A percentile compares a stretch with the other conserved stretches of the same genome.
Conservation (phyloP, 2,797 vertebrate species). For the Borostomias antarcticus region DNA sequence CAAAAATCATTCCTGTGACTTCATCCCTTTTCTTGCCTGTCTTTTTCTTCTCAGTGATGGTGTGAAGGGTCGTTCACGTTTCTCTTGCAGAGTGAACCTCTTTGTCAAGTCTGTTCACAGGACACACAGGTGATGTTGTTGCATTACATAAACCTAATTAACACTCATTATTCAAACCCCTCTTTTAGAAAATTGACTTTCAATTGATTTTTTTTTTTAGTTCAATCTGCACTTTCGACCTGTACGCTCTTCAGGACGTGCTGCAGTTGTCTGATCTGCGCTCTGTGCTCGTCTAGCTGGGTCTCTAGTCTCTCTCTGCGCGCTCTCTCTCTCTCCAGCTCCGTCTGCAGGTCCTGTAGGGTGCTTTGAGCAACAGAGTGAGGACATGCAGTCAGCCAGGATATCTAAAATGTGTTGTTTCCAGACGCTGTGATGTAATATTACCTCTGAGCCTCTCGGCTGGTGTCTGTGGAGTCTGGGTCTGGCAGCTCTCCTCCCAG, state of each 20-base stretch:
- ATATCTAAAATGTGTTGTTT: background rate
- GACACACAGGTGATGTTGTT: too few relatives aligned
- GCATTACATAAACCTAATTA: too few relatives aligned
- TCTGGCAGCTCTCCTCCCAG: slow-evolving; percentile 77
- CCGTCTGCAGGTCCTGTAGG: slow-evolving; percentile 67
- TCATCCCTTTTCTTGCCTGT: background rate
- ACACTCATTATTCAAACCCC: too few relatives aligned
- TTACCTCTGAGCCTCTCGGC: slow-evolving; percentile 68
- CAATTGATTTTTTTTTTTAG: too few relatives aligned
- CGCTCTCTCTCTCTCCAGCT: slow-evolving; percentile 73
- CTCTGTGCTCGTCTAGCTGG: slow-evolving; percentile 71
- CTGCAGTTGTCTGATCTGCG: slow-evolving; percentile 64
- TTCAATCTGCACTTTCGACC: background rate
- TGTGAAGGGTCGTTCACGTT: background rate
- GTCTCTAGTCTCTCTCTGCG: slow-evolving; percentile 77
- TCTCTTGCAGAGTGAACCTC: background rate
- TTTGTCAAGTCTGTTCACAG: too few relatives aligned
- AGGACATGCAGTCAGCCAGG: background rate
- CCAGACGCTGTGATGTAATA: background rate
- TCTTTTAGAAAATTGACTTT: too few relatives aligned
- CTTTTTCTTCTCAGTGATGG: background rate
- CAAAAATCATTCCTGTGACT: background rate
- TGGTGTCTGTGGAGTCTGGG: slow-evolving; percentile 60
- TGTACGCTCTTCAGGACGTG: slow-evolving; percentile 24
- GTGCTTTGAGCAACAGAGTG: slow-evolving; percentile 53